Evolutionary conservation across 2,113 vertebrate species (phyloP).

Genomic region (Camelus dromedarius): DNA sequence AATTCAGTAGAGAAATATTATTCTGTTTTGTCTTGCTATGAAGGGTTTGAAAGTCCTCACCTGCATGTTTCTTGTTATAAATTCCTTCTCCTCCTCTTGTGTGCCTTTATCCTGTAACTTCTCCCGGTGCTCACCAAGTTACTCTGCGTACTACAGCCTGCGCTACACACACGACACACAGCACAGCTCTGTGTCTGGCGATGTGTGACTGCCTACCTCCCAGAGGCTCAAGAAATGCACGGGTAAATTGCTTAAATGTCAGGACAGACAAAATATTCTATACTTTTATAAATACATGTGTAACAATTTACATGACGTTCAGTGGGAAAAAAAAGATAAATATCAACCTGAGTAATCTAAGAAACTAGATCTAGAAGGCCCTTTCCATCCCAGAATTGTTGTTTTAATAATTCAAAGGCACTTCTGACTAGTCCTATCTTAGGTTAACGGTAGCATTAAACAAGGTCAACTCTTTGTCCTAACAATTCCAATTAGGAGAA

Average conservation of each 20-base stretch:
- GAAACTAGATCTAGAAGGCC: background rate
- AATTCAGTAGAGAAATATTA: background rate
- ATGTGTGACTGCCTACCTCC: background rate
- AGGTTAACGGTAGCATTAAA: background rate
- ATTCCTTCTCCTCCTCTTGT: background rate
- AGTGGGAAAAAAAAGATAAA: background rate
- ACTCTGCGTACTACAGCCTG: background rate
- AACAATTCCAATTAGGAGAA: background rate
- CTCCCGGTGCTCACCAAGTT: background rate
- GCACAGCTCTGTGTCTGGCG: background rate
- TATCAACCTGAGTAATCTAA: background rate
- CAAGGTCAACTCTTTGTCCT: background rate
- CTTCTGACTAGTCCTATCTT: background rate
- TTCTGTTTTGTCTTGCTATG: background rate
- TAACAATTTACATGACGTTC: background rate
- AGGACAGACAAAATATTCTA: background rate
- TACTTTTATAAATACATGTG: background rate
- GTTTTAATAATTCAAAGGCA: background rate
- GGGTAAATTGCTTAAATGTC: background rate
- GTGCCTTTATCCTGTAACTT: background rate
- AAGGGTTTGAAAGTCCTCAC: background rate
- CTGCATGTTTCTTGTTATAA: background rate
- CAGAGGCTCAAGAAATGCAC: background rate
- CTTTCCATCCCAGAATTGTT: background rate
- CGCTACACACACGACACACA: background rate